These are phyloP conservation scores for Indicator indicator DNA, from an alignment of 2,113 vertebrate genomes.

Conservation along the genomic window DNA sequence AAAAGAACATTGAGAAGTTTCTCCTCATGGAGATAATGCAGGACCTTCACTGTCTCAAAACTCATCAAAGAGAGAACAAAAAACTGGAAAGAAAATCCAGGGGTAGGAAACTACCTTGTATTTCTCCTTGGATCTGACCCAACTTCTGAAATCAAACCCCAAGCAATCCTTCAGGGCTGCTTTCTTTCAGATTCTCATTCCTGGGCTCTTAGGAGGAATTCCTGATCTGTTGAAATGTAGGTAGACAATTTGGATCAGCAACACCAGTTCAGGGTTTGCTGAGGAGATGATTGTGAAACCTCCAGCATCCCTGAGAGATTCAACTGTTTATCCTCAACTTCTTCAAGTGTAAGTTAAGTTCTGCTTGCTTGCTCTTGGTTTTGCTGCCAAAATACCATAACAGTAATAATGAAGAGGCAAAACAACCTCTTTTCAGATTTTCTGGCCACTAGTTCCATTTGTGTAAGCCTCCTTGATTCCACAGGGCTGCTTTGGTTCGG, in stretches of 20 bases:
- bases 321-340: neutral
- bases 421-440: neutral
- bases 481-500: rapidly evolving
- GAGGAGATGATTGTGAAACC: constrained; percentile 14
- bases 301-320: neutral
- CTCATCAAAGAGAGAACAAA: neutral
- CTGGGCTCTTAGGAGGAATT: neutral
- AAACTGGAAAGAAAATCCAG: neutral
- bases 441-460: neutral
- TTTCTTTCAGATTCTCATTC: neutral
- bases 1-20: neutral
- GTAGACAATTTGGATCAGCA: neutral
- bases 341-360: neutral
- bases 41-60: neutral
- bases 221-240: neutral
- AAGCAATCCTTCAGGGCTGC: neutral
- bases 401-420: neutral
- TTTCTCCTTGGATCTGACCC: neutral
- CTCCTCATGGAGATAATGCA: neutral
- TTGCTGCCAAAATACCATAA: neutral
- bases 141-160: neutral
- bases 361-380: neutral
- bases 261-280: neutral
- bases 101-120: neutral
- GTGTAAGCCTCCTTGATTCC: neutral